Conservation (phyloP, 1,140 invertebrate genomes). For the Meloidogyne chitwoodi region DNA sequence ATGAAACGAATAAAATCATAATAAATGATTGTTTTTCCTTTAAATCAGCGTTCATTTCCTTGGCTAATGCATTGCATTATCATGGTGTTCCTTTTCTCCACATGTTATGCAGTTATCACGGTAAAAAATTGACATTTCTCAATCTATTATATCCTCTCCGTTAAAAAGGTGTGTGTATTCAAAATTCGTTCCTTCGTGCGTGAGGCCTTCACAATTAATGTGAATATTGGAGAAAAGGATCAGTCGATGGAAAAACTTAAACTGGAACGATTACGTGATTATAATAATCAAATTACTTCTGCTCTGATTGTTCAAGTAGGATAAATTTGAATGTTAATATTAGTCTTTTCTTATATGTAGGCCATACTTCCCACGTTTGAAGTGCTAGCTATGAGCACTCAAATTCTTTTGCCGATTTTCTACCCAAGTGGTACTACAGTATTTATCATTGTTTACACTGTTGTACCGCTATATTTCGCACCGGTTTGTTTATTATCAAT, state of each 20-base stretch:
- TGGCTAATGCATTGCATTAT: constrained; percentile 8
- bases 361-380: constrained; percentile 16
- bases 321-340: no score
- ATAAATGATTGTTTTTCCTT: background rate
- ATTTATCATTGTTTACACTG: constrained; percentile 10
- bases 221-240: background rate
- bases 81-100: constrained; percentile 15
- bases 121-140: background rate
- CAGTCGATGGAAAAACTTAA: background rate
- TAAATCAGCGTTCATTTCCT: constrained; percentile 16
- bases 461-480: constrained; percentile 13
- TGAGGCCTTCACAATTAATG: background rate
- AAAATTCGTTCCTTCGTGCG: constrained; percentile 14
- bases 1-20: no score
- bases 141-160: background rate
- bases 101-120: constrained; percentile 14
- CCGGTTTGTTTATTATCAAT: background rate
- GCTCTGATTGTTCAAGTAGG: constrained; percentile 15
- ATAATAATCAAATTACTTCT: constrained; percentile 14
- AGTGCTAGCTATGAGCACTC: constrained; percentile 7
- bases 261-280: constrained; percentile 13
- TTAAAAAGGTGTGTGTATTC: background rate
- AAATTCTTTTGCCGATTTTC: constrained; percentile 13
- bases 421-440: constrained; percentile 14
- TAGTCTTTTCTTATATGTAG: no score